These are phyloP conservation scores for Dinomys branickii DNA, from an alignment of 2,113 vertebrate genomes.

Conservation along the genomic window DNA sequence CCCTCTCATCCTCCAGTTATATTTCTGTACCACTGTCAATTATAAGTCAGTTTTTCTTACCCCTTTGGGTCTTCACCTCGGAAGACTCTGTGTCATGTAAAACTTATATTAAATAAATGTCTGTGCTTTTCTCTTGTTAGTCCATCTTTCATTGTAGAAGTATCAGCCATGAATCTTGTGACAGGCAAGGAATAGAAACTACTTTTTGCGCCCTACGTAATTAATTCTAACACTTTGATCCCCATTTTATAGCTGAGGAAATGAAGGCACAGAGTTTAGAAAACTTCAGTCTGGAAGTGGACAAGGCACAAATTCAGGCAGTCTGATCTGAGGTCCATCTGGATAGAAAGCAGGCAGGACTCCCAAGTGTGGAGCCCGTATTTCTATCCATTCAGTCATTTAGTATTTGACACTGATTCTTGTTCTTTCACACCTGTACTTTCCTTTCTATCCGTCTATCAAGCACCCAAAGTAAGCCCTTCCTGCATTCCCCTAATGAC, in stretches of 20 bases:
- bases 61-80: neutral
- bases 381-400: neutral
- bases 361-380: neutral
- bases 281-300: neutral
- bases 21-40: neutral
- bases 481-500: neutral
- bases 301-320: neutral
- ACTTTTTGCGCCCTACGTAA: neutral
- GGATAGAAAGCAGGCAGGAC: neutral
- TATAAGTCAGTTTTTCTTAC: neutral
- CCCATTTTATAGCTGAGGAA: neutral
- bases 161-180: neutral
- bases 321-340: neutral
- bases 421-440: neutral
- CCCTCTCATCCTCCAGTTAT: neutral
- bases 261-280: slow-evolving; percentile 17
- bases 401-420: neutral
- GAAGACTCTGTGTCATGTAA: neutral
- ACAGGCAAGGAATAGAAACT: neutral
- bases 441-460: neutral
- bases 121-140: neutral
- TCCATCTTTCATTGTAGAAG: neutral
- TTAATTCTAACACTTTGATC: slow-evolving; percentile 38
- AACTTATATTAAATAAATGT: neutral
- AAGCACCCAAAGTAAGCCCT: neutral